A percentile compares a stretch with the other conserved stretches of the same genome.
phyloP scores from a whole-genome alignment of 2,113 vertebrate species.

The Columba janthina region DNA sequence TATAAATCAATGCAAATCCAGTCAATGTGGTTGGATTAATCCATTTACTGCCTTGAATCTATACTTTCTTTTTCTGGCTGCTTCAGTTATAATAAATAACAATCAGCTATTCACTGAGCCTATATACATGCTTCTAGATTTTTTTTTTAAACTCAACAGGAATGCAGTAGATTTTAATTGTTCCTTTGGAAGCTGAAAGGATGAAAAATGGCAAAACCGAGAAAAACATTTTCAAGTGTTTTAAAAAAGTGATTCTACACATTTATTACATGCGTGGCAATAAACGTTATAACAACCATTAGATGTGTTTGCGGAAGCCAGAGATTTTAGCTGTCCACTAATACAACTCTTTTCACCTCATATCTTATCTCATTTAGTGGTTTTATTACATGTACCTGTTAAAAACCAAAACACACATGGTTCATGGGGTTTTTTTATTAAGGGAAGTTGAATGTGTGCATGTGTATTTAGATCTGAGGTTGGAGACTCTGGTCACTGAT shows the following conservation, averaged over 20 bases:
- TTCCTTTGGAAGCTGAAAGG: not conserved
- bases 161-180: not conserved
- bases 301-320: not conserved
- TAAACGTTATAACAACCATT: not conserved
- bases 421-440: not conserved
- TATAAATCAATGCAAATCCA: constrained; percentile 41
- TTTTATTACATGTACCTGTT: not conserved
- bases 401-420: not conserved
- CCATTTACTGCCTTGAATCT: constrained; percentile 11
- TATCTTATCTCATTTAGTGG: not conserved
- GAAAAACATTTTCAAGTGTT: not conserved
- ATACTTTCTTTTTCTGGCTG: not conserved
- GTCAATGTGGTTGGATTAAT: constrained; percentile 22
- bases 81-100: not conserved
- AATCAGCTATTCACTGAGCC: not conserved
- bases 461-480: not conserved
- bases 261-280: not conserved
- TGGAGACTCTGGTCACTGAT: not conserved
- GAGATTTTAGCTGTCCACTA: not conserved
- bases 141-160: not conserved
- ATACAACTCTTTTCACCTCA: not conserved
- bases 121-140: not conserved
- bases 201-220: not conserved
- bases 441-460: not conserved
- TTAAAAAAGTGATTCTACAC: not conserved